Percentiles rank a stretch among this genome's conserved stretches.
Evolutionary conservation across 2,888 invertebrate genomes (phyloP).

Genomic region (Micoletzkya japonica): DNA sequence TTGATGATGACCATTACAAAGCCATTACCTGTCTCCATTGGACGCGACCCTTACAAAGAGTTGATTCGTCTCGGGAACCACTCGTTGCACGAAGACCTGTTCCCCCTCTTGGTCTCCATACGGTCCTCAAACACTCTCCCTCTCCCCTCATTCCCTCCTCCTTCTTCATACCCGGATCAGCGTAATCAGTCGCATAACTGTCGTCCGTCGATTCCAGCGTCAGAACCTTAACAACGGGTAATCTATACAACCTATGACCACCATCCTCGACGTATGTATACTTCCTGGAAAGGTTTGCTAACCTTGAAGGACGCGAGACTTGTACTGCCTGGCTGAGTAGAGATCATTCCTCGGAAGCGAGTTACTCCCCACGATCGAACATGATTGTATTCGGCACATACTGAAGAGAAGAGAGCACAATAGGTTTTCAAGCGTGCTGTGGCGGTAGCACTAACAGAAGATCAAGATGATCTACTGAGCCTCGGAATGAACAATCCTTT

Average conservation of each 20-base stretch:
- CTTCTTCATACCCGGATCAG: slow-evolving; percentile 34
- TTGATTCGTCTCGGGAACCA: slow-evolving; percentile 93
- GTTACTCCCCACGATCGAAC: slow-evolving; percentile 96
- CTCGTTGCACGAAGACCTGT: slow-evolving; percentile 95
- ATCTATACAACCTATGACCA: no score
- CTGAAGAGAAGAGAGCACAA: slow-evolving; percentile 59
- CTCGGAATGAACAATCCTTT: no score
- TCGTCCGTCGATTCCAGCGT: slow-evolving; percentile 74
- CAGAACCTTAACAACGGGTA: no score
- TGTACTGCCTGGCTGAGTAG: slow-evolving; percentile 95
- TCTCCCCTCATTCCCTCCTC: not conserved
- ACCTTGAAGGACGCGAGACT: slow-evolving; percentile 92
- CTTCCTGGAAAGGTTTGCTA: not conserved
- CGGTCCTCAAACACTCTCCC: slow-evolving; percentile 72
- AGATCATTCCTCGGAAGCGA: slow-evolving; percentile 95
- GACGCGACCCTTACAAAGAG: slow-evolving; percentile 90
- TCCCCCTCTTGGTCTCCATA: slow-evolving; percentile 97
- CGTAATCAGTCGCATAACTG: slow-evolving; percentile 57
- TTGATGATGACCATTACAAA: no score
- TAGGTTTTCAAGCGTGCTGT: not conserved
- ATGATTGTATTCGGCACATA: slow-evolving; percentile 94
- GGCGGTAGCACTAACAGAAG: no score
- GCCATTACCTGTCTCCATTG: slow-evolving; percentile 80
- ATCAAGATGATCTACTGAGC: no score
- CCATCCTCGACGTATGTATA: no score